These are phyloP conservation scores for Cossypha dichroa DNA, from an alignment of 2,797 vertebrate species.

Conservation along the genomic window DNA sequence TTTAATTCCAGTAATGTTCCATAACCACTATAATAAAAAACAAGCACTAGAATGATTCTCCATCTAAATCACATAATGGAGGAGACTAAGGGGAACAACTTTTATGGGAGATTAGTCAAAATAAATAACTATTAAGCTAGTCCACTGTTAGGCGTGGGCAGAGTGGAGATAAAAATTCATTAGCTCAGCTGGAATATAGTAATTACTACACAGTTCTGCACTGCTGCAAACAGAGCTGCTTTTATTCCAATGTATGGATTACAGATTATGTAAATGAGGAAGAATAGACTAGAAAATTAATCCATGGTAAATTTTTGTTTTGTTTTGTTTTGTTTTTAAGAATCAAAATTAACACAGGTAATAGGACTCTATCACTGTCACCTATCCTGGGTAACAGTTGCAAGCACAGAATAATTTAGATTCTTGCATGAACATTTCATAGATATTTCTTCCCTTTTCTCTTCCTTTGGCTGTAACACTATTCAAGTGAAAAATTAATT, in stretches of 20 bases:
- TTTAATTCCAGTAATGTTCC: conserved; percentile 66
- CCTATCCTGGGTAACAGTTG: neutral
- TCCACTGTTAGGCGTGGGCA: conserved; percentile 9
- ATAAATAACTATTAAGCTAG: conserved; percentile 54
- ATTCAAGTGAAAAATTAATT: neutral
- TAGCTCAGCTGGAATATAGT: conserved; percentile 42
- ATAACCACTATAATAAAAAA: conserved; percentile 61
- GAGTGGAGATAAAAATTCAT: conserved; percentile 7
- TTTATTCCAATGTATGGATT: neutral
- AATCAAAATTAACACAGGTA: neutral
- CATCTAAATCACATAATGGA: conserved; percentile 54
- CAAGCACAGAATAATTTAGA: neutral
- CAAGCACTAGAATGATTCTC: conserved; percentile 37
- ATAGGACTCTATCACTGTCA: neutral
- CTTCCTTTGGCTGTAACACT: neutral
- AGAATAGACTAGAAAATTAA: neutral
- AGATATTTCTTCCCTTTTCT: neutral
- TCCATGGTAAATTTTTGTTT: neutral
- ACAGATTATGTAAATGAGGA: conserved; percentile 17
- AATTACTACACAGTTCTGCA: neutral
- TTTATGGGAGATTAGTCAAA: conserved; percentile 50
- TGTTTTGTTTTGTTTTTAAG: neutral
- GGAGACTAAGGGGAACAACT: neutral
- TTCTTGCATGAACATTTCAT: neutral
- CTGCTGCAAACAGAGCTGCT: neutral